Evolutionary conservation across 2,113 vertebrate genomes (phyloP).

Genomic region (Gobio gobio): DNA sequence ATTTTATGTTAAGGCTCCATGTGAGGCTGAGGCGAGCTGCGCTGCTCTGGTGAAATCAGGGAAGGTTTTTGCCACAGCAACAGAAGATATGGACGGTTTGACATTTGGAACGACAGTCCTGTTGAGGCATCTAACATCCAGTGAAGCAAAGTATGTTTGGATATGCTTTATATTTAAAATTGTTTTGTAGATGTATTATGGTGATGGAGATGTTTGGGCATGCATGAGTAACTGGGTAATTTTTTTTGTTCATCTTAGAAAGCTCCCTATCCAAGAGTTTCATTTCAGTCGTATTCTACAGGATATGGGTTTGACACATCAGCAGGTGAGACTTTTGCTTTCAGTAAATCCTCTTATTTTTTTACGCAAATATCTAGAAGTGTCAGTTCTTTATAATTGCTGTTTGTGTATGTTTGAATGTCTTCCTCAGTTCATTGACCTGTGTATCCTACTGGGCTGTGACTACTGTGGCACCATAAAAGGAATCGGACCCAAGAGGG

Average conservation of each 20-base stretch:
- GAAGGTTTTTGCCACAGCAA: constrained; percentile 92
- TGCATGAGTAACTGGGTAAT: not conserved
- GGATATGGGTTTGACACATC: constrained; percentile 84
- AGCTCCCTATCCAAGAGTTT: constrained; percentile 96
- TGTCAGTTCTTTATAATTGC: not conserved
- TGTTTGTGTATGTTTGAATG: not conserved
- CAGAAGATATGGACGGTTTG: constrained; percentile 96
- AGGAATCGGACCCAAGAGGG: constrained; percentile 94
- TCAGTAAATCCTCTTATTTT: not conserved
- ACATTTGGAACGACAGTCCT: constrained; percentile 93
- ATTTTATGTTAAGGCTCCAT: constrained; percentile 78
- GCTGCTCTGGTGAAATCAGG: constrained; percentile 85
- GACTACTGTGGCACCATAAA: constrained; percentile 97
- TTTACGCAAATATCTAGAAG: too few relatives aligned
- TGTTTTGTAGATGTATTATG: not conserved
- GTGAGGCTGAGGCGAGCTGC: constrained; percentile 95
- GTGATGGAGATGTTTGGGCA: not conserved
- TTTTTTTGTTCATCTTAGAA: constrained; percentile 70
- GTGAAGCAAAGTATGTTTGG: constrained; percentile 86
- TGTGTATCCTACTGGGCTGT: constrained; percentile 95
- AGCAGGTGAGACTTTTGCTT: constrained; percentile 72
- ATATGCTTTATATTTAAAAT: not conserved
- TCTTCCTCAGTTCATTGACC: constrained; percentile 85
- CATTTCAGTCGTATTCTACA: constrained; percentile 87
- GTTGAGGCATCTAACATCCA: constrained; percentile 92